These are phyloP conservation scores for Amphiura filiformis DNA, from an alignment of 35 echinoderm and acorn worm species.

Conservation along the genomic window DNA sequence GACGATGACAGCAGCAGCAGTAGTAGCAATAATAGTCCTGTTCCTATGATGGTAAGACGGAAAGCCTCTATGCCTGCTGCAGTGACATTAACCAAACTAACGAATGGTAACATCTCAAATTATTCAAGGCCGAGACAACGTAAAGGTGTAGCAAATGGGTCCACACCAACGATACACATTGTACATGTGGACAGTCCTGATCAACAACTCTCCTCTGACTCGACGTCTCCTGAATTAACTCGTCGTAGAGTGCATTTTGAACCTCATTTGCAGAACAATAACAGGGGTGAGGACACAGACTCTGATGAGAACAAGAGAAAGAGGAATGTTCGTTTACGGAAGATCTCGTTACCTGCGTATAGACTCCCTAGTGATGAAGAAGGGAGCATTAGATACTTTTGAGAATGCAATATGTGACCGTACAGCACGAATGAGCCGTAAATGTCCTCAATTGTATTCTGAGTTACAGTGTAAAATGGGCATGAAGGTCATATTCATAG, in stretches of 20 bases:
- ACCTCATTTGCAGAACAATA: conserved; percentile 22
- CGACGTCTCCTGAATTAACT: conserved; percentile 29
- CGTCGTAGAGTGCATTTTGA: conserved; percentile 56
- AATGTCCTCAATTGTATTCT: too few species aligned
- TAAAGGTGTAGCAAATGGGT: neutral
- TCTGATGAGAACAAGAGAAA: conserved; percentile 21
- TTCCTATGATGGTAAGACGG: conserved; percentile 14
- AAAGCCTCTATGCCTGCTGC: neutral
- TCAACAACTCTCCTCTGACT: neutral
- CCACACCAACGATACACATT: neutral
- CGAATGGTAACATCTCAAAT: conserved; percentile 10
- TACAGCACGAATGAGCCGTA: too few species aligned
- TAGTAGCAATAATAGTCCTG: neutral
- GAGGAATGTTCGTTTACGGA: conserved; percentile 15
- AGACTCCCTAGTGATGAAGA: conserved; percentile 57
- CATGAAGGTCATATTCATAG: too few species aligned
- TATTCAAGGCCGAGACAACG: neutral
- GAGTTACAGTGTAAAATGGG: too few species aligned
- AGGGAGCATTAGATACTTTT: conserved; percentile 47
- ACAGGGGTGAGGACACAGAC: neutral
- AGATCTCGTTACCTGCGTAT: conserved; percentile 85
- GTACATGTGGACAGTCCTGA: conserved; percentile 16
- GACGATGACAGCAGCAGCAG: neutral
- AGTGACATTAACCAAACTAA: too few species aligned
- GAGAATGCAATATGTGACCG: too few species aligned